Base-by-base conservation (phyloP, 2,888 invertebrate species). In the Acronicta leporina region DNA sequence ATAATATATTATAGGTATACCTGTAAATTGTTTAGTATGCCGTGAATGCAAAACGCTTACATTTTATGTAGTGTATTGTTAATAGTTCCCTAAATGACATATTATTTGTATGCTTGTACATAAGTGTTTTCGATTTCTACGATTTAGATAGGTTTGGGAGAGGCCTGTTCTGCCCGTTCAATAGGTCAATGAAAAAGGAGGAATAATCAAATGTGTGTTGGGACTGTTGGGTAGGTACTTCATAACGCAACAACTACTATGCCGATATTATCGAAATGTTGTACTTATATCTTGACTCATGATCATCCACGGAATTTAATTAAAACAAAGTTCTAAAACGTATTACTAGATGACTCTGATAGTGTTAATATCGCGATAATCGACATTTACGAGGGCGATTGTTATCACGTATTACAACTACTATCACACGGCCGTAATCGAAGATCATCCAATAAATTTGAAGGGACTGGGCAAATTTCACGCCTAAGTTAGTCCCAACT, bases 51-150 rank as follows among this genome's bases (percentile, higher is more conserved):
- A 43, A 62, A 30, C 42, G 44, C 64, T 47, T 46, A 57, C 67
- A 73, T 56, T 66, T 44, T 70, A 65, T 66, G 16, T 65, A 43
- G 47, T 50, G 25, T 47, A 47, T 13, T 60, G 64, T 64, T 16
- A 49, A 13, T 20, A 9, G 11, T 41, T 8, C 5, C 30, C 30
- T 30, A 27, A 27, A 5, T 33, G 35, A 13, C 35, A 35, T 43
- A 49, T n/a, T n/a, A n/a, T n/a, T n/a, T 5, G 14, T 16, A 40
- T 48, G 43, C 38, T 25, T 35, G 9, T 41, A 56, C 15, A 33
- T 33, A 41, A 46, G 50, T 49, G 9, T 9, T 14, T 46, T 4
- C n/a, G 7, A 10, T 25, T 25, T 27, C 27, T 10, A 2, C 10
- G 40, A 64, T 45, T 56, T 27, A 15, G 27, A 0, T 15, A 16